A percentile compares a stretch with the other conserved stretches of the same genome.
Conservation (phyloP, 2,888 invertebrate species). For the Drosophila subquinaria region DNA sequence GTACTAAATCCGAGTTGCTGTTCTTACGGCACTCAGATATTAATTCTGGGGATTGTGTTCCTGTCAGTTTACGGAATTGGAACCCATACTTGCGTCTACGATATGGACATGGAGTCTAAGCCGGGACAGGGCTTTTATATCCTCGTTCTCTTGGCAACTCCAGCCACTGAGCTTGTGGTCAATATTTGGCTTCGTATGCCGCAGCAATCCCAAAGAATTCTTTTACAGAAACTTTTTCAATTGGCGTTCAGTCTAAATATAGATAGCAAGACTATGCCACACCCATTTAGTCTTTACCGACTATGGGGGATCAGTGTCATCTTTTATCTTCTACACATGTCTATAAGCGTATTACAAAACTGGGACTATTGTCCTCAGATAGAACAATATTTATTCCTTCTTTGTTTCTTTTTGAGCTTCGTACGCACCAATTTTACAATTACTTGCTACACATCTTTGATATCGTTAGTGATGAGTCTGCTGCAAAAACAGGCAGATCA, state of each 20-base stretch:
- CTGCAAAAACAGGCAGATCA: constrained; percentile 17
- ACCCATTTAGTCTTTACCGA: constrained; percentile 7
- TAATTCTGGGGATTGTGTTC: background rate
- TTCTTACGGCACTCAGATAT: constrained; percentile 1
- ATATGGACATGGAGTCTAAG: constrained; percentile 18
- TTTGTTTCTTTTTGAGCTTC: constrained; percentile 6
- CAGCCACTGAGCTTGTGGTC: constrained; percentile 19
- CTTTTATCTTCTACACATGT: background rate
- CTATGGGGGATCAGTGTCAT: constrained; percentile 11
- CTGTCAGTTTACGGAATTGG: background rate
- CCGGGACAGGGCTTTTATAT: constrained; percentile 17
- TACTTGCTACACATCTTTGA: constrained; percentile 28
- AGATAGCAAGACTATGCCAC: background rate
- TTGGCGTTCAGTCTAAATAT: background rate
- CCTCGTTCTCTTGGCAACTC: background rate
- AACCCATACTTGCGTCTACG: background rate
- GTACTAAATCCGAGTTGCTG: background rate
- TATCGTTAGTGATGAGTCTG: constrained; percentile 9
- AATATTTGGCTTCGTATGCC: constrained; percentile 4
- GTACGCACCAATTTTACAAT: constrained; percentile 20
- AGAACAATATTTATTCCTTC: background rate
- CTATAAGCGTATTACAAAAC: background rate
- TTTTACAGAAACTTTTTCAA: constrained; percentile 9
- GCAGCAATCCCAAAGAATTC: constrained; percentile 13
- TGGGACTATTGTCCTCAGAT: constrained; percentile 10